Evolutionary conservation across 2,888 invertebrate genomes (phyloP).

Genomic region (Mythimna pallens): DNA sequence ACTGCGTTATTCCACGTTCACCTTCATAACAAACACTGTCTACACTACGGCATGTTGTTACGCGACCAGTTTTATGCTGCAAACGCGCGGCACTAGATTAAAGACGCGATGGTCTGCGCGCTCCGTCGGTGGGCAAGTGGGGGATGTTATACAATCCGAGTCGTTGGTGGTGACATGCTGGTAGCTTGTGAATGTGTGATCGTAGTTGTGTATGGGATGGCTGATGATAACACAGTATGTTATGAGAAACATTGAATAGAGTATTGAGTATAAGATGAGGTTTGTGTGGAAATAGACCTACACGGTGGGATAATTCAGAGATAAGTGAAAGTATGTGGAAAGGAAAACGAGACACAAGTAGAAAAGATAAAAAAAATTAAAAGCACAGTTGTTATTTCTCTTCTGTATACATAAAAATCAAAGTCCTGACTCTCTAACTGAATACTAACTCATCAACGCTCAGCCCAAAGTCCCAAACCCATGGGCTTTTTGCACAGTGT

Average conservation of each 20-base stretch:
- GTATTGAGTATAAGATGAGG: neutral
- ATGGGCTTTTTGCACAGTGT: no score
- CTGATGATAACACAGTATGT: neutral
- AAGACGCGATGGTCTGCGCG: slow-evolving; percentile 44
- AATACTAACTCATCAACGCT: no score
- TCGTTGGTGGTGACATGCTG: slow-evolving; percentile 12
- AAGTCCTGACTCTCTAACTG: no score
- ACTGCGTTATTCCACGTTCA: slow-evolving; percentile 26
- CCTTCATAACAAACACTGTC: slow-evolving; percentile 45
- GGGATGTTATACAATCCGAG: slow-evolving; percentile 56
- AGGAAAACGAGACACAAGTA: neutral
- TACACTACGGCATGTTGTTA: slow-evolving; percentile 30
- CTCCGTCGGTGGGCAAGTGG: slow-evolving; percentile 44
- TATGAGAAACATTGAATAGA: no score
- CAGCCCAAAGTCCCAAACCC: no score
- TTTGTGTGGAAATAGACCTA: neutral
- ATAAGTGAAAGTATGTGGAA: neutral
- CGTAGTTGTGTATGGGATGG: neutral
- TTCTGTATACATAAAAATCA: no score
- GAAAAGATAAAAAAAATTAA: neutral
- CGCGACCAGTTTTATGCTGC: slow-evolving; percentile 58
- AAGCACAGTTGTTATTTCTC: no score
- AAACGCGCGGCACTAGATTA: slow-evolving; percentile 46
- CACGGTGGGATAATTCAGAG: neutral
- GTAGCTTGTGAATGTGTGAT: neutral